Evolutionary conservation across 2,797 vertebrate species (phyloP).

Genomic region (Anas acuta): DNA sequence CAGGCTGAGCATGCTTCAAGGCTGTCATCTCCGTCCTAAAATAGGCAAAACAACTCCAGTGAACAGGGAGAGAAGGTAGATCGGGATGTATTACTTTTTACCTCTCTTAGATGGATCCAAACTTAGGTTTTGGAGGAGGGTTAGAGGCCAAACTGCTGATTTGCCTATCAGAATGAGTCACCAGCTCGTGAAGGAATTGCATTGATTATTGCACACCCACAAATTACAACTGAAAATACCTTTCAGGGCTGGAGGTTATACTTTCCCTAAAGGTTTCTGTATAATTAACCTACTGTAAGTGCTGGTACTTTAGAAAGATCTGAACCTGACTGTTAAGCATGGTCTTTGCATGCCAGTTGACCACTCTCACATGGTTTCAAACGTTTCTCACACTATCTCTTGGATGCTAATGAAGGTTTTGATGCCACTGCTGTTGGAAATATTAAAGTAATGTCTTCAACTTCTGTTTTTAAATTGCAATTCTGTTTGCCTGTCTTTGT

Average conservation of each 20-base stretch:
- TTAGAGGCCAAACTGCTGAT: constrained; percentile 43
- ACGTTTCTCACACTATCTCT: constrained; percentile 25
- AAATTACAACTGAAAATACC: constrained; percentile 55
- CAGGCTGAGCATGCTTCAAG: not conserved
- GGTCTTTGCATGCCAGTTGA: constrained; percentile 16
- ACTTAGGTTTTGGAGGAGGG: not conserved
- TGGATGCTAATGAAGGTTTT: constrained; percentile 65
- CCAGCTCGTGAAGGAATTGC: constrained; percentile 64
- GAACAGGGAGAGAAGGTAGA: not conserved
- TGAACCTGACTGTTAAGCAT: constrained; percentile 34
- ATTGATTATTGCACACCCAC: constrained; percentile 61
- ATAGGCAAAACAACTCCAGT: not conserved
- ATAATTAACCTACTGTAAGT: constrained; percentile 51
- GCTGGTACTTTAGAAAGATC: constrained; percentile 18
- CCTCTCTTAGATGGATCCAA: not conserved
- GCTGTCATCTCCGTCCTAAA: not conserved
- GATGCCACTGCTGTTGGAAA: not conserved
- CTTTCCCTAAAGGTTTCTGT: constrained; percentile 35
- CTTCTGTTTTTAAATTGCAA: constrained; percentile 70
- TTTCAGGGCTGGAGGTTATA: constrained; percentile 32
- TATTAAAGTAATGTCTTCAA: constrained; percentile 30
- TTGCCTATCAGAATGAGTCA: constrained; percentile 55
- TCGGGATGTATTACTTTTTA: not conserved
- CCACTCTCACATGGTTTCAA: constrained; percentile 28
- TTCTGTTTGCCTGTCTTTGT: constrained; percentile 26